Conservation (phyloP, 2,113 vertebrate genomes). For the Macaca nemestrina region DNA sequence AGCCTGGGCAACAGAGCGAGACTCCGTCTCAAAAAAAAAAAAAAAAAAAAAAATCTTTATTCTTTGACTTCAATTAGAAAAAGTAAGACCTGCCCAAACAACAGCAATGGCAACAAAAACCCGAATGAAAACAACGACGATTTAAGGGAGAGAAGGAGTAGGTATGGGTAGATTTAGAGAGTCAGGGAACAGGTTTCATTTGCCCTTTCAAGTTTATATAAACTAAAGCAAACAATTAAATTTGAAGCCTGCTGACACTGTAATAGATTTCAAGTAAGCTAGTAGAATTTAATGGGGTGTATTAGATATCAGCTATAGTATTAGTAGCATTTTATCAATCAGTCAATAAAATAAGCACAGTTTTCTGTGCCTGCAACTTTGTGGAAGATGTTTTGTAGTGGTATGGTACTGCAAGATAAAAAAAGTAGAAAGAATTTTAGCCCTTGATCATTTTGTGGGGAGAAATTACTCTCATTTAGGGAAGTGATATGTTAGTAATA, state of each 20-base stretch:
- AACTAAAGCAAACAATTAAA: constrained; percentile 31
- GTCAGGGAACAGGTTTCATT: background rate
- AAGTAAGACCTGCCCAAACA: background rate
- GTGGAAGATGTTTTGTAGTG: background rate
- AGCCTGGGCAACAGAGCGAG: no score
- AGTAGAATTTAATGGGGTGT: background rate
- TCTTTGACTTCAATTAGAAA: background rate
- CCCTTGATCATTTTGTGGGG: background rate
- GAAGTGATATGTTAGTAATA: background rate
- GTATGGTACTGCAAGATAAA: background rate
- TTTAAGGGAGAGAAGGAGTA: background rate
- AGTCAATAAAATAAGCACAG: background rate
- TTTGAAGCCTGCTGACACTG: background rate
- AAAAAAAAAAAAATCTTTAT: no score
- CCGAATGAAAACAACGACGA: background rate
- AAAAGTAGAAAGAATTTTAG: background rate
- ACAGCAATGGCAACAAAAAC: background rate
- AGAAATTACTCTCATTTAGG: background rate
- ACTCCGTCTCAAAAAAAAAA: no score
- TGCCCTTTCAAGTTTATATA: background rate
- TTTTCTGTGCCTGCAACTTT: background rate
- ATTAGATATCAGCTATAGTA: background rate
- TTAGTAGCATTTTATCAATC: background rate
- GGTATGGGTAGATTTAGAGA: background rate
- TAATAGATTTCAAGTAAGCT: background rate